Evolutionary conservation across 1,140 invertebrate genomes (phyloP).

Genomic region (Drosophila aff.): DNA sequence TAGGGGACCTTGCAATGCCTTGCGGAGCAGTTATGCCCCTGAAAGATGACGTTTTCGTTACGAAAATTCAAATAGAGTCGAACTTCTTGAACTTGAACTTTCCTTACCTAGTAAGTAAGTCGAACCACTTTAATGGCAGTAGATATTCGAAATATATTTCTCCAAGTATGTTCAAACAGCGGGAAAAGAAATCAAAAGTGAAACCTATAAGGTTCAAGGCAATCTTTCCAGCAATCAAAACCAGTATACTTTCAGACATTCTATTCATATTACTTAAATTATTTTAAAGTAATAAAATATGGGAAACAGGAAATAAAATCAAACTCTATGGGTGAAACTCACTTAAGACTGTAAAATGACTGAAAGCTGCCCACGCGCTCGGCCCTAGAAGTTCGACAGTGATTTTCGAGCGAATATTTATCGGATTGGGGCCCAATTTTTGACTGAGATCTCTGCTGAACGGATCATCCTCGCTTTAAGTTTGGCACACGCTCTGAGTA

Average conservation of each 20-base stretch:
- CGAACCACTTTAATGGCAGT: constrained; percentile 8
- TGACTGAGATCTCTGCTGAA: constrained; percentile 26
- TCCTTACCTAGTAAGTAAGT: constrained; percentile 2
- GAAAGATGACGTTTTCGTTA: constrained; percentile 2
- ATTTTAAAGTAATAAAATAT: not conserved
- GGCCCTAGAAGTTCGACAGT: constrained; percentile 6
- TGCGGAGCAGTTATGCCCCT: constrained; percentile 18
- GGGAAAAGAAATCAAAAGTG: not conserved
- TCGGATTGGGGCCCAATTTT: constrained; percentile 2
- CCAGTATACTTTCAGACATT: not conserved
- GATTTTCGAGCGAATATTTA: not conserved
- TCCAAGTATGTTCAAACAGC: not conserved
- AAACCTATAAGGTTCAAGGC: constrained; percentile 12
- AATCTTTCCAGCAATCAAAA: not conserved
- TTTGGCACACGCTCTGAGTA: constrained; percentile 76
- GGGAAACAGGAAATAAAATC: not conserved
- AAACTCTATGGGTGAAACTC: not conserved
- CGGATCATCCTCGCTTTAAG: constrained; percentile 3
- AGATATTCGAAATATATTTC: not conserved
- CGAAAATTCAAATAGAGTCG: not conserved
- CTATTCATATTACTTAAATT: not conserved
- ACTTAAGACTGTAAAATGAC: not conserved
- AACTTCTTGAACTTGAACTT: constrained; percentile 3
- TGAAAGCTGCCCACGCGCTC: too few species aligned
- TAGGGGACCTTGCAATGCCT: constrained; percentile 16